These are phyloP conservation scores for Craniophora ligustri DNA, from an alignment of 2,888 invertebrate genomes.

Conservation along the genomic window DNA sequence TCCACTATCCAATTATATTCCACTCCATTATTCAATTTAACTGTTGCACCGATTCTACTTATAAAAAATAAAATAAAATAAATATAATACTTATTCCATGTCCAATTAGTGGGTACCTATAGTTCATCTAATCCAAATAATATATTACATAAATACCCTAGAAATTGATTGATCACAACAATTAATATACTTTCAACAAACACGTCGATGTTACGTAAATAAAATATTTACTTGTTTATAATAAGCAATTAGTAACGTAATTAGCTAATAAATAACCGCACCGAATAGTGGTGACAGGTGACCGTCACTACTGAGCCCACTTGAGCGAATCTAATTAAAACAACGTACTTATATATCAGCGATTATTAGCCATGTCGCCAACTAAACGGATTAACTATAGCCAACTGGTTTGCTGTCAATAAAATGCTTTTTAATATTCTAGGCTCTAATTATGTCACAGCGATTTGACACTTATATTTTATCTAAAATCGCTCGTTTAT, in stretches of 20 bases:
- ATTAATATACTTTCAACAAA: slow-evolving; percentile 31
- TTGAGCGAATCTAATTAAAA: slow-evolving; percentile 47
- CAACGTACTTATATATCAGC: slow-evolving; percentile 24
- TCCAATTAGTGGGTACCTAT: too few species aligned
- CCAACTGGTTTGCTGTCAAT: slow-evolving; percentile 46
- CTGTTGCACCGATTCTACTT: too few species aligned
- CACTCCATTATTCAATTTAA: too few species aligned
- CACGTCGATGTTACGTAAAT: slow-evolving; percentile 20
- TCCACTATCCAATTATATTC: too few species aligned
- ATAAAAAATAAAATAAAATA: too few species aligned
- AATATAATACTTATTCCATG: too few species aligned
- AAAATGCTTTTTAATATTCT: slow-evolving; percentile 32
- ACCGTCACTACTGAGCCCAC: slow-evolving; percentile 42
- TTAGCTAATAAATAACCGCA: slow-evolving; percentile 40
- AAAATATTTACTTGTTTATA: slow-evolving; percentile 33
- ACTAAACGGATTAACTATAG: slow-evolving; percentile 46
- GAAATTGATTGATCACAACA: slow-evolving; percentile 40
- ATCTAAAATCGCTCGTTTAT: slow-evolving; percentile 34
- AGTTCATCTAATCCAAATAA: too few species aligned
- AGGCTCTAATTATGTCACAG: slow-evolving; percentile 41
- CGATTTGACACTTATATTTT: slow-evolving; percentile 34
- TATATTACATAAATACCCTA: not conserved
- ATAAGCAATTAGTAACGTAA: slow-evolving; percentile 44
- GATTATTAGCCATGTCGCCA: slow-evolving; percentile 34
- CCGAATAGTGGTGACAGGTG: slow-evolving; percentile 39